These are phyloP conservation scores for Gonatopus flavifemur DNA, from an alignment of 1,140 invertebrate genomes.

Conservation along the genomic window DNA sequence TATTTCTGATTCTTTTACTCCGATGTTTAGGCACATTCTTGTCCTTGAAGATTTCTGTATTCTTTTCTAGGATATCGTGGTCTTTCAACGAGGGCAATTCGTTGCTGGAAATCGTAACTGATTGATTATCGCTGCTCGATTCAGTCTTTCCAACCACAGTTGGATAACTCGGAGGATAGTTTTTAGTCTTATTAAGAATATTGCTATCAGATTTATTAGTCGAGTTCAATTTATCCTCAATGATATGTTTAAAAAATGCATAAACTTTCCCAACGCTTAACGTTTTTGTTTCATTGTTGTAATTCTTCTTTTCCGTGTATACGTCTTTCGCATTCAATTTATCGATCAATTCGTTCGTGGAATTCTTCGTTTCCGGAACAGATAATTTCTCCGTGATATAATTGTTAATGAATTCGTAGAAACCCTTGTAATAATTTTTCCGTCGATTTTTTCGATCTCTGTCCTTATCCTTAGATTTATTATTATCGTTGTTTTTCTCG, in stretches of 20 bases:
- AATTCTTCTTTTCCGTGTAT: slow-evolving; percentile 43
- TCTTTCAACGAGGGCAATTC: slow-evolving; percentile 26
- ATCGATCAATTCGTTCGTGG: slow-evolving; percentile 46
- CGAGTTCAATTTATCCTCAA: slow-evolving; percentile 50
- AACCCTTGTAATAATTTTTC: slow-evolving; percentile 51
- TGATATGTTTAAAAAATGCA: slow-evolving; percentile 59
- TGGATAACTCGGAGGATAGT: too few species aligned
- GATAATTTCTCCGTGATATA: slow-evolving; percentile 51
- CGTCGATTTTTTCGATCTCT: slow-evolving; percentile 29
- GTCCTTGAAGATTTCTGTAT: slow-evolving; percentile 20
- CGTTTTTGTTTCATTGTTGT: too few species aligned
- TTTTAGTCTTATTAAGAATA: too few species aligned
- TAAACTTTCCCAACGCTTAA: slow-evolving; percentile 53
- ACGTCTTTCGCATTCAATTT: slow-evolving; percentile 53
- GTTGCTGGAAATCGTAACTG: slow-evolving; percentile 16
- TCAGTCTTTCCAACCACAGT: too few species aligned
- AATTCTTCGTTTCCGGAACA: slow-evolving; percentile 41
- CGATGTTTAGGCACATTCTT: slow-evolving; percentile 47
- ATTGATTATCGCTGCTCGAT: slow-evolving; percentile 23
- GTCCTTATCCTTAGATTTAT: slow-evolving; percentile 24
- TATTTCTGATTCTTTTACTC: slow-evolving; percentile 50
- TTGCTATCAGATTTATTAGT: slow-evolving; percentile 24
- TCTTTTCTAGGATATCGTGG: slow-evolving; percentile 48
- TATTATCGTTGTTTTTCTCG: slow-evolving; percentile 21
- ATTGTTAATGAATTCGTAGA: slow-evolving; percentile 54